These are phyloP conservation scores for Micoletzkya japonica DNA, from an alignment of 2,888 invertebrate species.

Conservation along the genomic window DNA sequence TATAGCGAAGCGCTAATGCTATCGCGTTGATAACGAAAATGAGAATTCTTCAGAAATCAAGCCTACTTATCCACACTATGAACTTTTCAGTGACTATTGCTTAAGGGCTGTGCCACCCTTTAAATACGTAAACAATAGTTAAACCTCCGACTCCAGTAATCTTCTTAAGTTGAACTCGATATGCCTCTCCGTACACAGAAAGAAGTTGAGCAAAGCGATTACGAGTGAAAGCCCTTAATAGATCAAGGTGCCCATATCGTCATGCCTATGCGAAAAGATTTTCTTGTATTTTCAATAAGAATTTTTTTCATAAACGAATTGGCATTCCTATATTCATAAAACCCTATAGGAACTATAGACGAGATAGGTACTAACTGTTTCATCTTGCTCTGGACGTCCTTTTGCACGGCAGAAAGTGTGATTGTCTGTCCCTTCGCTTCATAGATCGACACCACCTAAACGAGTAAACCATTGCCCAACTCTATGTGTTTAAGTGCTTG, in stretches of 20 bases:
- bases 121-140: too few relatives aligned
- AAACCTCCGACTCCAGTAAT: slow-evolving; percentile 9
- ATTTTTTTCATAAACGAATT: too few relatives aligned
- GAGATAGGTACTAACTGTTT: background rate
- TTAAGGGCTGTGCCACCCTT: too few relatives aligned
- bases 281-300: background rate
- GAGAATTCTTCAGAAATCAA: too few relatives aligned
- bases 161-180: slow-evolving; percentile 2
- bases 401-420: background rate
- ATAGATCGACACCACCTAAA: background rate
- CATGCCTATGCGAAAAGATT: background rate
- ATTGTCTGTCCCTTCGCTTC: background rate
- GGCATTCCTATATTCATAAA: too few relatives aligned
- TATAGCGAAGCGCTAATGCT: too few relatives aligned
- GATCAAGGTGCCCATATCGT: background rate
- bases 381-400: background rate
- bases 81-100: background rate
- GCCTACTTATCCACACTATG: too few relatives aligned
- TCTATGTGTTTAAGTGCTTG: too few relatives aligned
- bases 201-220: slow-evolving; percentile 7
- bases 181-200: background rate
- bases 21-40: too few relatives aligned
- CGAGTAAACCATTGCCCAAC: too few relatives aligned
- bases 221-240: background rate
- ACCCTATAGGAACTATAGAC: background rate